These are phyloP conservation scores for Cyprinodon variegatus DNA, from an alignment of 2,113 vertebrate species.

Conservation along the genomic window DNA sequence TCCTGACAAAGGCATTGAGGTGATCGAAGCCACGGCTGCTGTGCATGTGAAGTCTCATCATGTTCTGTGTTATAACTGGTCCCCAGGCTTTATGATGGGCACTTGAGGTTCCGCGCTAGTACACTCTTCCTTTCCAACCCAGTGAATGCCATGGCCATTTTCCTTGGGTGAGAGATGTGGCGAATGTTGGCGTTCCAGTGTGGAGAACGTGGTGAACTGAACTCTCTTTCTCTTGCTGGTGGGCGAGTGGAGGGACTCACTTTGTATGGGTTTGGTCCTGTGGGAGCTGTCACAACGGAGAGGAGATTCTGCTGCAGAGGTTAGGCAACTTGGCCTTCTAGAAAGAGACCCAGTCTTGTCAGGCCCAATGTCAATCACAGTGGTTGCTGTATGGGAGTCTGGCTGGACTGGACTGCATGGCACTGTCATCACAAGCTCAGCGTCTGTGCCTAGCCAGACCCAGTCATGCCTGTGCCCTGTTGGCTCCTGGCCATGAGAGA, in stretches of 20 bases:
- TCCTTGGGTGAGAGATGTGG: slow-evolving; percentile 74
- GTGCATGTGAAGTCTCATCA: slow-evolving; percentile 65
- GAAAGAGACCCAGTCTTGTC: slow-evolving; percentile 70
- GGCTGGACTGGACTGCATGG: slow-evolving; percentile 81
- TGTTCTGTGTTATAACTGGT: slow-evolving; percentile 62
- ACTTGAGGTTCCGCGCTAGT: slow-evolving; percentile 78
- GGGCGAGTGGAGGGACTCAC: slow-evolving; percentile 86
- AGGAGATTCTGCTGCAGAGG: slow-evolving; percentile 67
- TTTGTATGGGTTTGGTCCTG: slow-evolving; percentile 72
- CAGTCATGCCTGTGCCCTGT: slow-evolving; percentile 90
- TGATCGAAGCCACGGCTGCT: slow-evolving; percentile 74
- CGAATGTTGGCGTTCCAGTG: slow-evolving; percentile 79
- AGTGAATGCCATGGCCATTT: slow-evolving; percentile 85
- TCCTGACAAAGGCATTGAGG: slow-evolving; percentile 77
- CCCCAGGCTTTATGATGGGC: slow-evolving; percentile 65
- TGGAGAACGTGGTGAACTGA: slow-evolving; percentile 93
- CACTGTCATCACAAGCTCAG: slow-evolving; percentile 88
- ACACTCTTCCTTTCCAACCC: slow-evolving; percentile 88
- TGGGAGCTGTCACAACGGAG: slow-evolving; percentile 60
- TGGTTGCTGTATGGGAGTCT: slow-evolving; percentile 79
- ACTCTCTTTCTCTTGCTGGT: slow-evolving; percentile 96
- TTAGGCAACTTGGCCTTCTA: slow-evolving; percentile 69
- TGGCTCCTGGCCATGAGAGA: slow-evolving; percentile 85
- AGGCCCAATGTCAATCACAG: slow-evolving; percentile 85
- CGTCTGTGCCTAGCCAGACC: slow-evolving; percentile 90